Evolutionary conservation across 2,797 vertebrate species (phyloP).

Genomic region (Danio choprae): DNA sequence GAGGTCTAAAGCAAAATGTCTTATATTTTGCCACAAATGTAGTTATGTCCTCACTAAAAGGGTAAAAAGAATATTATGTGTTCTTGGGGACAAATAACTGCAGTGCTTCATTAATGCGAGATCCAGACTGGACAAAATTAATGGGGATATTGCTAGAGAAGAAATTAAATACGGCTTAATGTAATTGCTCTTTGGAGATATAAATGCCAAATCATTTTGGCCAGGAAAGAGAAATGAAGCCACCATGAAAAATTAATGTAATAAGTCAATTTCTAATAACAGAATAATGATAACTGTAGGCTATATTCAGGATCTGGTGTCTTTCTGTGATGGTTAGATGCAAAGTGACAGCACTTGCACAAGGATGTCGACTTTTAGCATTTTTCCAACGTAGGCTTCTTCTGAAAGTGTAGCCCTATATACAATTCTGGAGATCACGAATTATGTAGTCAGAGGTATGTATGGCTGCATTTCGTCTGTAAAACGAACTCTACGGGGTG

Average conservation of each 20-base stretch:
- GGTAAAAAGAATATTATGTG: background rate
- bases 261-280: background rate
- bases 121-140: background rate
- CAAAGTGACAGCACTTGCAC: background rate
- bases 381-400: too few species aligned
- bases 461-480: too few species aligned
- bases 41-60: background rate
- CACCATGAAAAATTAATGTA: background rate
- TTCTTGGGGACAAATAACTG: background rate
- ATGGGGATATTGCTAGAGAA: background rate
- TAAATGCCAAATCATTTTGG: background rate
- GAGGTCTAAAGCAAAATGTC: background rate
- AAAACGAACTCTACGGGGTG: too few species aligned
- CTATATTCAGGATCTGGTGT: background rate
- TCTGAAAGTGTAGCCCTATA: too few species aligned
- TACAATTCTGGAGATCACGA: too few species aligned
- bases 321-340: background rate
- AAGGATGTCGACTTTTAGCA: too few species aligned
- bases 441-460: too few species aligned
- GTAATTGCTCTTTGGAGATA: background rate
- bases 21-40: background rate
- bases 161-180: background rate
- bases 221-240: conserved; percentile 1
- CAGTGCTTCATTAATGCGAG: background rate
- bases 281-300: conserved; percentile 7